These are phyloP conservation scores for Muscicapa adusta DNA, from an alignment of 2,113 vertebrate genomes.

Conservation along the genomic window DNA sequence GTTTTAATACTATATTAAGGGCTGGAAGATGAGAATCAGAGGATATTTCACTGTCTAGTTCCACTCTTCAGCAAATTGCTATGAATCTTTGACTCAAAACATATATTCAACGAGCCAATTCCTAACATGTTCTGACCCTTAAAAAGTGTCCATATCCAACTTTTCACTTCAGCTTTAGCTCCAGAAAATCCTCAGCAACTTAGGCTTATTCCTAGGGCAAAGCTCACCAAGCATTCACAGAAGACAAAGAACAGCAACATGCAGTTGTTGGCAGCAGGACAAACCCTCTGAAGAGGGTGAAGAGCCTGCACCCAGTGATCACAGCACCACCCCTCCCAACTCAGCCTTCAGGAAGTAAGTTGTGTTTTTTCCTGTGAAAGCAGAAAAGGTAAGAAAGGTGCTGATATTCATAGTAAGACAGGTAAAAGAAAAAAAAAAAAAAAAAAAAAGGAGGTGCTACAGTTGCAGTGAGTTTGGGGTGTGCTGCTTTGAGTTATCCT, in stretches of 20 bases:
- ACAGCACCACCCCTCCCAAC: background rate
- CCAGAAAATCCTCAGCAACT: background rate
- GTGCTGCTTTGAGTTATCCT: background rate
- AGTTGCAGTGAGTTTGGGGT: background rate
- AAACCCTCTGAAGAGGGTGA: background rate
- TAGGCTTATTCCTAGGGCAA: background rate
- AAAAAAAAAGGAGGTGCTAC: background rate
- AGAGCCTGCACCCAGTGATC: background rate
- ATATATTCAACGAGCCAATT: background rate
- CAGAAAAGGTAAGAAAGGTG: background rate
- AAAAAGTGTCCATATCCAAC: background rate
- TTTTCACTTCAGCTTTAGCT: background rate
- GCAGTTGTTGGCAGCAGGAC: background rate
- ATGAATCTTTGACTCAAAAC: background rate
- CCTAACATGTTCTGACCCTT: background rate
- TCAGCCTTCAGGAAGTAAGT: background rate
- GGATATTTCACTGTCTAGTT: background rate
- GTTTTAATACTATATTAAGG: background rate
- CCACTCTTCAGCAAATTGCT: background rate
- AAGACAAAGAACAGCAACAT: background rate
- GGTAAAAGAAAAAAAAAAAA: background rate
- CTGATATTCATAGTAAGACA: background rate
- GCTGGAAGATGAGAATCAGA: background rate
- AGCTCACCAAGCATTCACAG: background rate
- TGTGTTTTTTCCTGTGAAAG: background rate